These are phyloP conservation scores for Rhopalosiphum maidis DNA, from an alignment of 1,140 invertebrate species.

Conservation along the genomic window DNA sequence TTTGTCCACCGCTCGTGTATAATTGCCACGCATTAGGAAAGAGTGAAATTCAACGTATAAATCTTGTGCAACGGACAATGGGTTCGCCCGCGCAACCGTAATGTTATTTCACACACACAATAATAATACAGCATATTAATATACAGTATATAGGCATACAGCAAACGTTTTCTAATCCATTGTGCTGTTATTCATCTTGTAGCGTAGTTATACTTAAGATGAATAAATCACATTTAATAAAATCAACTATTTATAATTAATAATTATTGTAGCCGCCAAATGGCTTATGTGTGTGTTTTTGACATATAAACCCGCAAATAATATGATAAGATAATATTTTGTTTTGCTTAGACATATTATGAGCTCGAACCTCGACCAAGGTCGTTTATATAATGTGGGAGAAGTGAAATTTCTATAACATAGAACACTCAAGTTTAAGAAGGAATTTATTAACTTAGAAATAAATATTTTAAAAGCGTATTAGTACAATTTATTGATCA, in stretches of 20 bases:
- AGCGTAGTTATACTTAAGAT: not conserved
- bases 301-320: not conserved
- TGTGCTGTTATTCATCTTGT: not conserved
- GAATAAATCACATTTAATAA: not conserved
- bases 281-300: not conserved
- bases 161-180: conserved; percentile 38
- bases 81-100: conserved; percentile 29
- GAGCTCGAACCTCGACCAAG: not conserved
- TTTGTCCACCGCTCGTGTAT: conserved; percentile 23
- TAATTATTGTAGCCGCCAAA: not conserved
- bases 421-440: not conserved
- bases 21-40: conserved; percentile 44
- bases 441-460: not conserved
- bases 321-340: not conserved
- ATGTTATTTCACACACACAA: conserved; percentile 40
- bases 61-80: conserved; percentile 44
- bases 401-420: not conserved
- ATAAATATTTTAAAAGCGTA: not conserved
- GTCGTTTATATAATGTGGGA: not conserved
- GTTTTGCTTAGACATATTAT: not conserved
- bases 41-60: conserved; percentile 30
- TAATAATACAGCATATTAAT: not conserved
- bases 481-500: not conserved
- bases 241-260: not conserved
- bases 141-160: not conserved